These are phyloP conservation scores for Drosophila subobscura DNA, from an alignment of 1,140 invertebrate species.

Conservation along the genomic window DNA sequence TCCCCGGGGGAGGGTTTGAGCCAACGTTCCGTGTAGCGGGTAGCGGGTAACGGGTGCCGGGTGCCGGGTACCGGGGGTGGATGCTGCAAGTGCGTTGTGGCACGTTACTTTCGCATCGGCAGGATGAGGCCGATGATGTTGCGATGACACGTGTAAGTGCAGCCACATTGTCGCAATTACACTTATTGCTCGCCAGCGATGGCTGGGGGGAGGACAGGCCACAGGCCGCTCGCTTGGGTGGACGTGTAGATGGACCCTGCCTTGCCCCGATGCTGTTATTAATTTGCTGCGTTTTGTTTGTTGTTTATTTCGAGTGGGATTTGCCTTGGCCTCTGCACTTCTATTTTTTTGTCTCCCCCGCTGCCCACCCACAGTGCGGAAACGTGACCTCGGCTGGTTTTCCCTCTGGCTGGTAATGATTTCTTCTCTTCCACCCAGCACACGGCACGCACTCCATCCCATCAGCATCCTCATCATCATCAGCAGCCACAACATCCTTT, in stretches of 20 bases:
- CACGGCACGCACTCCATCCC: background rate
- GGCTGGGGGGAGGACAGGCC: constrained; percentile 3
- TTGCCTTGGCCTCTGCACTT: background rate
- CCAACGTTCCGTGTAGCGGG: background rate
- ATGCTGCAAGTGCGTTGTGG: constrained; percentile 54
- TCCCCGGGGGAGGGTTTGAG: constrained; percentile 27
- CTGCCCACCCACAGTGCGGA: constrained; percentile 74
- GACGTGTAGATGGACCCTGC: background rate
- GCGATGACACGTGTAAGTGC: constrained; percentile 81
- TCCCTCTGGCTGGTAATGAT: constrained; percentile 61
- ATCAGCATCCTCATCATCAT: constrained; percentile 15
- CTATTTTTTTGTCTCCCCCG: constrained; percentile 3
- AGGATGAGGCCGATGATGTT: constrained; percentile 34
- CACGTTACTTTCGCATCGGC: constrained; percentile 46
- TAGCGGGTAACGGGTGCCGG: constrained; percentile 2
- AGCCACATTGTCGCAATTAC: constrained; percentile 82
- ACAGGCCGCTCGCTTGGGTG: background rate
- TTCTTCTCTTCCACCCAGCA: constrained; percentile 43
- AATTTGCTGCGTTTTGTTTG: constrained; percentile 74
- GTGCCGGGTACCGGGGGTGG: constrained; percentile 21
- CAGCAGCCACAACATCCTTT: constrained; percentile 13
- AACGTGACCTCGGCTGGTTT: constrained; percentile 74
- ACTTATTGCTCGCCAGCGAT: constrained; percentile 29
- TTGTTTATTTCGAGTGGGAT: constrained; percentile 69
- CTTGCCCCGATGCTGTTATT: constrained; percentile 43